Percentiles rank a stretch among this genome's conserved stretches.
These are phyloP conservation scores for Sebastes oblongus DNA, from an alignment of 2,797 vertebrate species.

Conservation along the genomic window DNA sequence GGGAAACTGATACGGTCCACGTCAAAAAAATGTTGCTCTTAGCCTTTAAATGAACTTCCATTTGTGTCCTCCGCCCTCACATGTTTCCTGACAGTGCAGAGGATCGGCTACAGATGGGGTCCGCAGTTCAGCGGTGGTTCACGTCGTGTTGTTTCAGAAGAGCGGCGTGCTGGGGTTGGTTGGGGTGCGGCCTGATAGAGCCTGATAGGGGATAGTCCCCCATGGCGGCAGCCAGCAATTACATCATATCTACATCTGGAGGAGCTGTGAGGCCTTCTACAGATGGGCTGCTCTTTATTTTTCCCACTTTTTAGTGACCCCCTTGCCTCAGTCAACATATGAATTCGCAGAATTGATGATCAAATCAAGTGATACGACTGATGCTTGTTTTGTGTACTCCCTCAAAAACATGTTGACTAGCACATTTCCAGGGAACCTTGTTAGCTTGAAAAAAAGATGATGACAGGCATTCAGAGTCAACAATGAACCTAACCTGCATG, in stretches of 20 bases:
- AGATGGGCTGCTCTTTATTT: slow-evolving; percentile 25
- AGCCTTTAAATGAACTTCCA: slow-evolving; percentile 51
- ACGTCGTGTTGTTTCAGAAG: slow-evolving; percentile 49
- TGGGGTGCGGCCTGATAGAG: slow-evolving; percentile 53
- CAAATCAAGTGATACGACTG: neutral
- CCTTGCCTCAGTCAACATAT: neutral
- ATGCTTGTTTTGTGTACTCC: neutral
- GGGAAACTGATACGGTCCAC: slow-evolving; percentile 2
- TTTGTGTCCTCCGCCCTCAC: slow-evolving; percentile 23
- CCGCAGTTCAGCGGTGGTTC: slow-evolving; percentile 35
- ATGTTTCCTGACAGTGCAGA: slow-evolving; percentile 38
- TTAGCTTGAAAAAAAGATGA: neutral
- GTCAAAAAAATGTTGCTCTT: slow-evolving; percentile 10
- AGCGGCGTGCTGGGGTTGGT: slow-evolving; percentile 4
- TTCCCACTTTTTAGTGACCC: slow-evolving; percentile 8
- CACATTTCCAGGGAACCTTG: neutral
- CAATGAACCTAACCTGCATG: no score
- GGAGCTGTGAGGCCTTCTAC: slow-evolving; percentile 57
- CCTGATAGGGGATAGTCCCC: slow-evolving; percentile 76
- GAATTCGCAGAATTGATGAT: neutral
- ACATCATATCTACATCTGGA: slow-evolving; percentile 76
- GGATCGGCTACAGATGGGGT: slow-evolving; percentile 48
- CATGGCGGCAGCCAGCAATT: slow-evolving; percentile 56
- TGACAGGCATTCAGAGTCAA: neutral
- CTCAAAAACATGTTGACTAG: neutral